Evolutionary conservation across 2,113 vertebrate species (phyloP).

Genomic region (Hymenochirus boettgeri): DNA sequence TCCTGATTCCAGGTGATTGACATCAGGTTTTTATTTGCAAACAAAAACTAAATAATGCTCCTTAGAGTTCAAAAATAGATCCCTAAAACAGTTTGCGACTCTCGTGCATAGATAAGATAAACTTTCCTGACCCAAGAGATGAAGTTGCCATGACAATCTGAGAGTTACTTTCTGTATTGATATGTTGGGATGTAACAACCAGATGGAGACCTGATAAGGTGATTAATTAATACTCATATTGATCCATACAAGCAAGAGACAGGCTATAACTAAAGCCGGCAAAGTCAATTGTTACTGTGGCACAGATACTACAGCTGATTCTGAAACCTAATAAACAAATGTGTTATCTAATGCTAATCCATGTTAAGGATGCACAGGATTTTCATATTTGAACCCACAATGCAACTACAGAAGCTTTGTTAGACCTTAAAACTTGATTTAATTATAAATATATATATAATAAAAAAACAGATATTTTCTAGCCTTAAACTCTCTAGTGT

Average conservation of each 20-base stretch:
- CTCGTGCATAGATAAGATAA: slow-evolving; percentile 99
- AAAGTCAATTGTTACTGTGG: slow-evolving; percentile 99
- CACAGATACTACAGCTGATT: slow-evolving; percentile 90
- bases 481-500: no score
- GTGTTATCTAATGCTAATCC: slow-evolving; percentile 77
- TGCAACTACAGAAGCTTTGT: slow-evolving; percentile 3
- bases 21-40: slow-evolving; percentile 81
- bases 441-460: not conserved
- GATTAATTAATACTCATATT: slow-evolving; percentile 99
- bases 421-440: not conserved
- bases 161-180: slow-evolving; percentile 99
- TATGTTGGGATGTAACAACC: slow-evolving; percentile 99
- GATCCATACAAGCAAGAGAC: slow-evolving; percentile 97
- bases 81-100: slow-evolving; percentile 99
- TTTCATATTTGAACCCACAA: slow-evolving; percentile 46
- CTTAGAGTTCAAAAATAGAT: slow-evolving; percentile 99
- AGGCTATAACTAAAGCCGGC: slow-evolving; percentile 99
- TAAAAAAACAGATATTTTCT: no score
- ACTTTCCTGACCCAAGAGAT: slow-evolving; percentile 99
- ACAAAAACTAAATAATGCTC: slow-evolving; percentile 94
- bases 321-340: slow-evolving; percentile 89
- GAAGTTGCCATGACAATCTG: slow-evolving; percentile 99
- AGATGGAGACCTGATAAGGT: slow-evolving; percentile 92
- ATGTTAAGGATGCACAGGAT: slow-evolving; percentile 52
- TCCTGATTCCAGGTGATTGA: slow-evolving; percentile 89